These are phyloP conservation scores for Lomographa bimaculata DNA, from an alignment of 2,888 invertebrate species.

Conservation along the genomic window DNA sequence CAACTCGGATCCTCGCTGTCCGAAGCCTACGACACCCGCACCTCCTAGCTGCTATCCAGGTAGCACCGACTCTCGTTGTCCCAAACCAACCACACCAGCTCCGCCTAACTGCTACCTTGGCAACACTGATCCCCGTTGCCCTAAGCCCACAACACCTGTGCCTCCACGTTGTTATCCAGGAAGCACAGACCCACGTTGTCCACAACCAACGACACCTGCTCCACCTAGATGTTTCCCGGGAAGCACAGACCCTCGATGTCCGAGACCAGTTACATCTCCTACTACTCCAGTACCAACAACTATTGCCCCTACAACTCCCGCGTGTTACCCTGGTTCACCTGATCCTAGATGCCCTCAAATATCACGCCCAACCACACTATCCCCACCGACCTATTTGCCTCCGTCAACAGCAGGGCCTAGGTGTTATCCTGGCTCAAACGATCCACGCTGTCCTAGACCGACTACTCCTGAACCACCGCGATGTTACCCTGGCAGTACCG, in stretches of 20 bases:
- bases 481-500: constrained; percentile 34
- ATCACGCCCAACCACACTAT: constrained; percentile 37
- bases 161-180: constrained; percentile 49
- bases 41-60: constrained; percentile 53
- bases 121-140: constrained; percentile 45
- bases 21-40: constrained; percentile 44
- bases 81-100: constrained; percentile 33
- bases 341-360: constrained; percentile 49
- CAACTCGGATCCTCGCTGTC: constrained; percentile 37
- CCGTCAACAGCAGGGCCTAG: constrained; percentile 40
- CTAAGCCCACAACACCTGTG: constrained; percentile 38
- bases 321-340: constrained; percentile 40
- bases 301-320: constrained; percentile 20
- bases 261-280: constrained; percentile 38
- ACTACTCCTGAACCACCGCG: constrained; percentile 28
- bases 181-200: constrained; percentile 46
- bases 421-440: constrained; percentile 41
- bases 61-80: constrained; percentile 45
- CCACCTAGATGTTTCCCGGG: constrained; percentile 49
- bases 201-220: constrained; percentile 38
- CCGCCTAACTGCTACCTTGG: constrained; percentile 23
- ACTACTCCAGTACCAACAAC: constrained; percentile 40
- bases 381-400: constrained; percentile 47
- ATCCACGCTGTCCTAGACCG: constrained; percentile 57
- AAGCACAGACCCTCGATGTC: constrained; percentile 45